Evolutionary conservation across 2,888 invertebrate species (phyloP), one percentile per base, ranked within the genome.

Genomic region (Tortrix viridana): DNA sequence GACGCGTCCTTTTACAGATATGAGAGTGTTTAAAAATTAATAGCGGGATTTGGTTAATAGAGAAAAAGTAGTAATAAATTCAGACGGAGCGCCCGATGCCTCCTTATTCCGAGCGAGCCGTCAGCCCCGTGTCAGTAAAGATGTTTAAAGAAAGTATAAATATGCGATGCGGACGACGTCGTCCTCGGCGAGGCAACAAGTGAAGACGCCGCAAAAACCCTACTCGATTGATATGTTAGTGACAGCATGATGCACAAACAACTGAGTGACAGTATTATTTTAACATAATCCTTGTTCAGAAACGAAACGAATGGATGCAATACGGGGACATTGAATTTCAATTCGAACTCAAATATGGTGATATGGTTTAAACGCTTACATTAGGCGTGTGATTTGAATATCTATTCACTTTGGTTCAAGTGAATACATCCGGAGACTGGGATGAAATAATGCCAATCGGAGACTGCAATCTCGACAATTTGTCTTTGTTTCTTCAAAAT

Each of bases 241-340:
- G 92, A 89, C 91, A 89, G 86, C 72, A 73, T 77, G 88, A 89
- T 90, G 88, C 91, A 90, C 89, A 88, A 88, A 88, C 88, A 89
- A 85, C 84, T 80, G 85, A 84, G 85, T 79, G 85, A 85, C 86
- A 84, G 89, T 74, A 88, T 88, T 88, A 87, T 89, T 89, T 90
- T 91, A 90, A 80, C 91, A 91, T 91, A 91, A 88, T 89, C 89
- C 87, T 88, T 89, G 90, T 88, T 82, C 74, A 84, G 85, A 77
- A 75, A 85, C 77, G 82, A 86, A 86, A 87, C 85, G 85, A 86
- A 89, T 87, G 85, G 84, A 85, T 81, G 86, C 85, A 87, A 88
- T 86, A 88, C 82, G 79, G 76, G 73, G 76, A 73, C 75, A 88
- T 88, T 90, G 88, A 91, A 91, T 89, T 90, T 88, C 85, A 90